Evolutionary conservation across 2,113 vertebrate genomes (phyloP).

Genomic region (Leucosticte australis): DNA sequence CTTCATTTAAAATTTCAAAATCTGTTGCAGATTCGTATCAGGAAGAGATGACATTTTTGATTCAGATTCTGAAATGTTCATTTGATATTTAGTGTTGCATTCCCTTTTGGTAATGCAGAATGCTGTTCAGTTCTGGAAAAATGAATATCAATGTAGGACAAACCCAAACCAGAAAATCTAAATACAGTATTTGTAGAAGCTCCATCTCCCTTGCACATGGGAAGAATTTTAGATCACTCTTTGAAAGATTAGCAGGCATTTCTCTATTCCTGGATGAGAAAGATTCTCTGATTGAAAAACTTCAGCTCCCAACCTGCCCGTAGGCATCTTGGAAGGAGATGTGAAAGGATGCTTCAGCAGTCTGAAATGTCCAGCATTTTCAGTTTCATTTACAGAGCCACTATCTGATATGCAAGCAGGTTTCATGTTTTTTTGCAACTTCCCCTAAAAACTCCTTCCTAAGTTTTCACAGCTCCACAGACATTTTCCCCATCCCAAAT

Average conservation of each 20-base stretch:
- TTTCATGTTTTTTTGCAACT: neutral
- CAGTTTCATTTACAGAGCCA: neutral
- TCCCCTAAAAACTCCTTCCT: neutral
- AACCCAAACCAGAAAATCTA: neutral
- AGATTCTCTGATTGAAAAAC: neutral
- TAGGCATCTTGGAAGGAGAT: neutral
- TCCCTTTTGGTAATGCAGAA: neutral
- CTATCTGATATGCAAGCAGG: neutral
- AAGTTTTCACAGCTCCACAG: neutral
- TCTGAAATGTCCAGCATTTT: neutral
- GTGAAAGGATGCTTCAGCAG: neutral
- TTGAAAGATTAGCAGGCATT: neutral
- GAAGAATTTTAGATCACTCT: neutral
- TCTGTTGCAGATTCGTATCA: neutral
- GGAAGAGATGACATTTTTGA: neutral
- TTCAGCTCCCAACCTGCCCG: neutral
- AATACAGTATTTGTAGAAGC: neutral
- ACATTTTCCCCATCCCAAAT: fast-evolving
- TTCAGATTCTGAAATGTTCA: neutral
- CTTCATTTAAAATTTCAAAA: neutral
- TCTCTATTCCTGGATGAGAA: neutral
- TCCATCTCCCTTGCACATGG: neutral
- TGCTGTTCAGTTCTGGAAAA: neutral
- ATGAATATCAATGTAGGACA: neutral
- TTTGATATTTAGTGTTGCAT: neutral